Conservation (phyloP, 2,888 invertebrate species). For the Diarsia rubi region DNA sequence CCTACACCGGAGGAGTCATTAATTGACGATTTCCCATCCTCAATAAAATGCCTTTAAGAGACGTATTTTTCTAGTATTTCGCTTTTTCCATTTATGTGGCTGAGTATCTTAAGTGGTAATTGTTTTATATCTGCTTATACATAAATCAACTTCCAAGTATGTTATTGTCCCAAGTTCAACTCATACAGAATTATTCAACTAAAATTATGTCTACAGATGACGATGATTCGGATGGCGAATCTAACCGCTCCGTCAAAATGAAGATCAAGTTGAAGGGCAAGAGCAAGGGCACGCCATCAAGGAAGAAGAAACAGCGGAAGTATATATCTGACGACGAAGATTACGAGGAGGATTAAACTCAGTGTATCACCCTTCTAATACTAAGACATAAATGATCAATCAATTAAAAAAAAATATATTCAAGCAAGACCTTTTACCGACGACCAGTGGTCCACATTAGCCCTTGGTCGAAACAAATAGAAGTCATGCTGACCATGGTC, state of each 20-base stretch:
- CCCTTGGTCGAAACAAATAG: no score
- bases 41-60: no score
- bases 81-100: not conserved
- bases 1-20: no score
- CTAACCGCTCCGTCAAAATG: constrained; percentile 93
- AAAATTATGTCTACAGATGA: constrained; percentile 78
- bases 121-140: not conserved
- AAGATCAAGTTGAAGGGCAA: constrained; percentile 93
- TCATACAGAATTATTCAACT: not conserved
- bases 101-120: not conserved
- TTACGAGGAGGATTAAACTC: constrained; percentile 90
- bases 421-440: constrained; percentile 25
- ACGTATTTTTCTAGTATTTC: not conserved
- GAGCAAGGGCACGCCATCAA: constrained; percentile 88
- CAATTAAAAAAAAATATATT: constrained; percentile 16
- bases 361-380: constrained; percentile 31
- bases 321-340: constrained; percentile 93
- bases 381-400: constrained; percentile 33
- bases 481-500: no score
- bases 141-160: not conserved
- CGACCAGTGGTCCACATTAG: no score
- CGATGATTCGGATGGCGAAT: constrained; percentile 92
- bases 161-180: not conserved
- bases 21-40: no score
- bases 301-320: constrained; percentile 91